phyloP scores from a whole-genome alignment of 2,113 vertebrate species.

The Dicaeum eximium region DNA sequence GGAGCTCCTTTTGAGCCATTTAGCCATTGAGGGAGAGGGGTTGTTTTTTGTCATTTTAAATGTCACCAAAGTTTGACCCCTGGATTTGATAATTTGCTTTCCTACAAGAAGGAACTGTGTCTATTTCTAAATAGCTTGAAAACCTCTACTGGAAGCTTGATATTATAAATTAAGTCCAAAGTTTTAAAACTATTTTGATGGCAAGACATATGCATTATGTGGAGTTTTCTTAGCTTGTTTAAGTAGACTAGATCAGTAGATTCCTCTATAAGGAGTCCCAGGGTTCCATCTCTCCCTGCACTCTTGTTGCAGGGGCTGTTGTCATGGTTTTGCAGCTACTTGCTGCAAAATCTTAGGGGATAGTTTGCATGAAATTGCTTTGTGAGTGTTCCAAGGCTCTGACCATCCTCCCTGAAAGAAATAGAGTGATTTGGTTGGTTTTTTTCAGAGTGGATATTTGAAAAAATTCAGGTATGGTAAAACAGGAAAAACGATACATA shows the following conservation, averaged over 20 bases:
- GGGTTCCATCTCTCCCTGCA: neutral
- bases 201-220: neutral
- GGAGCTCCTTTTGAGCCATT: neutral
- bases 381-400: neutral
- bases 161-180: neutral
- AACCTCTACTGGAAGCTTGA: neutral
- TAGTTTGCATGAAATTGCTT: neutral
- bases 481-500: neutral
- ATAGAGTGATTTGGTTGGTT: rapidly evolving
- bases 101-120: neutral
- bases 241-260: neutral
- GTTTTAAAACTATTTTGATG: neutral
- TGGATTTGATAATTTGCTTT: neutral
- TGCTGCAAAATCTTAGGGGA: neutral
- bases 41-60: neutral
- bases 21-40: rapidly evolving
- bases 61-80: neutral
- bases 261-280: neutral
- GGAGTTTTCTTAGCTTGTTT: neutral
- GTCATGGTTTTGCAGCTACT: neutral
- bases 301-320: neutral
- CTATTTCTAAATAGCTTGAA: neutral
- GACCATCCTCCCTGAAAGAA: neutral
- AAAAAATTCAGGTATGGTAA: neutral
- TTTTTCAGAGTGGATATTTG: neutral